Base-by-base conservation (phyloP, 2,797 vertebrate genomes). In the Acipenser ruthenus region DNA sequence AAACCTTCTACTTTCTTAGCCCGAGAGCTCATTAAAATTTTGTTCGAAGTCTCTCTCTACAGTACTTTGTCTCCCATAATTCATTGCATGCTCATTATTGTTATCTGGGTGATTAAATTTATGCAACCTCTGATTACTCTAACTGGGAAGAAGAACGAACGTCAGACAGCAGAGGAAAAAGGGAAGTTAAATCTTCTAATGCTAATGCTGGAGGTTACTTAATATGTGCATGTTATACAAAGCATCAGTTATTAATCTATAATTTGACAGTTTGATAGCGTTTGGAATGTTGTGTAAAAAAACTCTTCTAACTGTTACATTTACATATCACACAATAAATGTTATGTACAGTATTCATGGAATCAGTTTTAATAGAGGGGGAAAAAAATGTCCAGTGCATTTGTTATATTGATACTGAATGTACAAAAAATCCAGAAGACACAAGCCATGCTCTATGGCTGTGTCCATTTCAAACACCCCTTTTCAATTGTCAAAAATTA, bases 41-140 rank as follows among this genome's bases (percentile, higher is more conserved):
- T 84, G 87, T 87, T 88, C 81, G 87, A 85, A 89, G 88, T 88
- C 82, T 77, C 75, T 83, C 83, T 87, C 82, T 81, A 10, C 18
- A 62, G 60, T 12, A 80, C 84, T 85, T 80, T 71, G 82, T 84
- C 78, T 86, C 78, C 78, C 82, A 74, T 86, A 89, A 90, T 85
- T 86, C 86, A 87, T 85, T 89, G 85, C 78, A 78, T 88, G 79
- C 87, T 90, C 84, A 85, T 89, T 89, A 87, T 78, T 82, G 83
- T 76, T 80, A 81, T 81, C 76, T 80, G 73, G 81, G 78, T 88
- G 80, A 87, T 79, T 68, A 88, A 87, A 89, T 89, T 83, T 88
- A 89, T 90, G 87, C 84, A 86, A 83, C 79, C 67, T 73, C 71
- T 80, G 71, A 89, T 59, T 68, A 56, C 61, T 56, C 63, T 88